Conservation (phyloP, 2,113 vertebrate species). For the Isurus oxyrinchus region DNA sequence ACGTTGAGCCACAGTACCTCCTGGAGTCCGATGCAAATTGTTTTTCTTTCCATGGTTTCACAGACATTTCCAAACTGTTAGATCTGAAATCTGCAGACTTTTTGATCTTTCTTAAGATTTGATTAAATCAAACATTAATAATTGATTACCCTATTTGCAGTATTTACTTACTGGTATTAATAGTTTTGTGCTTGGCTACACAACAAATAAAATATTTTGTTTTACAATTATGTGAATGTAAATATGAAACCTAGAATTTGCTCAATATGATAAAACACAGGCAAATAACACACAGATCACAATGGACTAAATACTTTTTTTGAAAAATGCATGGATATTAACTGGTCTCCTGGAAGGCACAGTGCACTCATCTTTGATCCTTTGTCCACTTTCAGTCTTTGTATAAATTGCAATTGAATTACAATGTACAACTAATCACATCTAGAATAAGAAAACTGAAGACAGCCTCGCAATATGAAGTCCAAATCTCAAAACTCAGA, state of each 20-base stretch:
- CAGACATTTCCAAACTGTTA: not conserved
- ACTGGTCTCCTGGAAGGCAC: not conserved
- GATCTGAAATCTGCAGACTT: not conserved
- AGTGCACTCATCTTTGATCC: not conserved
- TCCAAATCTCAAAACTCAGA: not conserved
- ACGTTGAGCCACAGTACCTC: not conserved
- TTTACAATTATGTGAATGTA: not conserved
- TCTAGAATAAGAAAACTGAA: not conserved
- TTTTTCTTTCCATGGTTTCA: not conserved
- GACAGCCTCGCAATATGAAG: not conserved
- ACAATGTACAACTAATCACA: not conserved
- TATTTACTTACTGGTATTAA: not conserved
- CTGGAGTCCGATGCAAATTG: not conserved
- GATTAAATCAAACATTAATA: not conserved
- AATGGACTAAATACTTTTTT: not conserved
- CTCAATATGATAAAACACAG: not conserved
- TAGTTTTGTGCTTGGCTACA: not conserved
- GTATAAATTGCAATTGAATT: not conserved
- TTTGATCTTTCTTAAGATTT: not conserved
- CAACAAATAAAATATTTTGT: not conserved
- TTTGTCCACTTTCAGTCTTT: not conserved
- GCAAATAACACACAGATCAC: not conserved
- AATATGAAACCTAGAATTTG: not conserved
- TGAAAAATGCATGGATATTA: not conserved
- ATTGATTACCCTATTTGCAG: not conserved